Conservation (phyloP, 2,888 invertebrate species). For the Catonia carolina region DNA sequence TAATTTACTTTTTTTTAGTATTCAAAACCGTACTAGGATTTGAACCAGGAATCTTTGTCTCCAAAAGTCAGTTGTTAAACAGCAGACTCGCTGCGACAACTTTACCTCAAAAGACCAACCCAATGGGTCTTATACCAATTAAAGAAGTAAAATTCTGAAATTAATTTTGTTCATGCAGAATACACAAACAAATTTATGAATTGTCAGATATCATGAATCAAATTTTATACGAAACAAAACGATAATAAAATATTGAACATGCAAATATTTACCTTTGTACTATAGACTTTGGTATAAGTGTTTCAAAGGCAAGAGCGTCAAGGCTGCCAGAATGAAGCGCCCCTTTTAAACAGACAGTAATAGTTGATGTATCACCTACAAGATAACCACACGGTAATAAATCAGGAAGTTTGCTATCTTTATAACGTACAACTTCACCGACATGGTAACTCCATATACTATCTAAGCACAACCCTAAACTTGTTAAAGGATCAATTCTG, state of each 20-base stretch:
- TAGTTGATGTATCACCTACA: constrained; percentile 58
- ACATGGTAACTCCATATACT: constrained; percentile 90
- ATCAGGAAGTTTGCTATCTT: constrained; percentile 61
- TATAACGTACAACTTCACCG: constrained; percentile 58
- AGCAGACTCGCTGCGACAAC: too few relatives aligned
- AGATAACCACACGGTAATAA: constrained; percentile 89
- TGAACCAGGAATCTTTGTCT: too few relatives aligned
- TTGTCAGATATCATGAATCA: too few relatives aligned
- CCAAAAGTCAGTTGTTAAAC: too few relatives aligned
- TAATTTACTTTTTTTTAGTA: too few relatives aligned
- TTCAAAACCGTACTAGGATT: too few relatives aligned
- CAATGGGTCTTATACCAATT: too few relatives aligned
- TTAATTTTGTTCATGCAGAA: too few relatives aligned
- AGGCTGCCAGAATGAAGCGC: constrained; percentile 80
- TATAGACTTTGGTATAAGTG: constrained; percentile 91
- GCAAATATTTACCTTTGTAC: constrained; percentile 63
- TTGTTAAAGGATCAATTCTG: constrained; percentile 86
- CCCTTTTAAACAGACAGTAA: constrained; percentile 48
- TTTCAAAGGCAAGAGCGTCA: constrained; percentile 90
- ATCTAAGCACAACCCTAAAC: constrained; percentile 73
- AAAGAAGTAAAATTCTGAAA: too few relatives aligned
- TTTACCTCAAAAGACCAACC: too few relatives aligned
- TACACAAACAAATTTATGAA: too few relatives aligned
- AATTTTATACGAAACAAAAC: too few relatives aligned
- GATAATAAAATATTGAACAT: constrained; percentile 40